phyloP scores from a whole-genome alignment of 2,797 vertebrate genomes.

The Eptatretus atami region DNA sequence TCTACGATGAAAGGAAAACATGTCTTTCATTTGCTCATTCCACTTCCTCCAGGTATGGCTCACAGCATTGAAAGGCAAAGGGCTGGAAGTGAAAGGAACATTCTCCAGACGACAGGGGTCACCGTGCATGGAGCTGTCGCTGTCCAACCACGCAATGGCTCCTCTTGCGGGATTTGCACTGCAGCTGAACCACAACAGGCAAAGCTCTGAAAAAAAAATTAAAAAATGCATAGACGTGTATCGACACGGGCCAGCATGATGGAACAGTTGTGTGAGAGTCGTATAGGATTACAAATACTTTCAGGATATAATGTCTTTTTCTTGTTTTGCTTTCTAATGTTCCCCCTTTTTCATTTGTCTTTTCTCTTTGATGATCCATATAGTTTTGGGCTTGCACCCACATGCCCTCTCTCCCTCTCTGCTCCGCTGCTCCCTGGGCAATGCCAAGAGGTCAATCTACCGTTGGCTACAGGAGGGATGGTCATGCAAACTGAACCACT shows the following conservation, averaged over 20 bases:
- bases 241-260: too few species aligned
- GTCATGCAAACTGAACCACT: conserved; percentile 98
- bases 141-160: conserved; percentile 79
- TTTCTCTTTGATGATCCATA: conserved; percentile 10
- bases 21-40: not conserved
- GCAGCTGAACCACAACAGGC: conserved; percentile 98
- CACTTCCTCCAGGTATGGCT: conserved; percentile 39
- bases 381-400: conserved; percentile 66
- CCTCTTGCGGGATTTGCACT: conserved; percentile 89
- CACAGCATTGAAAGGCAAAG: conserved; percentile 77
- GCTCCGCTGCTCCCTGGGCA: conserved; percentile 65
- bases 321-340: too few species aligned
- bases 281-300: too few species aligned
- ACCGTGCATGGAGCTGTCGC: conserved; percentile 64
- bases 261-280: too few species aligned
- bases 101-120: conserved; percentile 55
- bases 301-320: too few species aligned
- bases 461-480: conserved; percentile 48
- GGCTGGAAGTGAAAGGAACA: conserved; percentile 63
- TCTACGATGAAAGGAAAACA: not conserved
- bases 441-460: conserved; percentile 50
- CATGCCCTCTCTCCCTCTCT: conserved; percentile 62
- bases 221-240: too few species aligned
- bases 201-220: conserved; percentile 7
- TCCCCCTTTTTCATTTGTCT: not conserved